Evolutionary conservation across 2,888 invertebrate species (phyloP), one percentile per base, ranked within the genome.

Genomic region (Pheosia gnoma): DNA sequence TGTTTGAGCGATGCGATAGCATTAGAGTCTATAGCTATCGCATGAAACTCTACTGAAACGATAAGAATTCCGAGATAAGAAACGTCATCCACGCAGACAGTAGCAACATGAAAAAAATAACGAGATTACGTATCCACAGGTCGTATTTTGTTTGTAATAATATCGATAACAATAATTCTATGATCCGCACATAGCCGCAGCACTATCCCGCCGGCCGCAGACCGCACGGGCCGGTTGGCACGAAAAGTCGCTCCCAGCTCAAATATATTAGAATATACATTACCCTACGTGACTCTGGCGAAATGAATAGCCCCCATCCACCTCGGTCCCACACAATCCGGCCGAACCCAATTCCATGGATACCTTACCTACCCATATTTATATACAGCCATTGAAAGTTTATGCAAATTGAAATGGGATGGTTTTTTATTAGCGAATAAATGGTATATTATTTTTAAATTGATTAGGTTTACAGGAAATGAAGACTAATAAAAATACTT

Each of bases 241-340:
- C 91, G 92, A 92, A 92, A 93, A 93, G 93, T 93, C 92, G 86
- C 86, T 90, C 87, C 87, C 83, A 80, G 89, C 90, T 75, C 76
- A 93, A 93, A 93, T 93, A 93, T 93, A 93, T 93, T 93, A 93
- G 93, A 93, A 93, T 93, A 93, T 93, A 92, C 91, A 93, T 93
- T 93, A 93, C 91, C 87, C 89, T 89, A 89, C 90, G 91, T 88
- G 93, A 89, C 91, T 92, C 81, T 77, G 74, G 79, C 65, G 82
- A 85, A 87, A 91, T 93, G 92, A 93, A 93, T 93, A 85, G 91
- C 86, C 86, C 25, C 70, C 62, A 66, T 77, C 79, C 77, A 77
- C 79, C 79, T 78, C 75, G 68, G 76, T 77, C 74, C 79, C 77
- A 75, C 71, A 71, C 79, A 71, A 67, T 68, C 68, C 71, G 68